These are phyloP conservation scores for Dendroctonus ponderosae DNA, from an alignment of 1,140 invertebrate genomes.

Conservation along the genomic window DNA sequence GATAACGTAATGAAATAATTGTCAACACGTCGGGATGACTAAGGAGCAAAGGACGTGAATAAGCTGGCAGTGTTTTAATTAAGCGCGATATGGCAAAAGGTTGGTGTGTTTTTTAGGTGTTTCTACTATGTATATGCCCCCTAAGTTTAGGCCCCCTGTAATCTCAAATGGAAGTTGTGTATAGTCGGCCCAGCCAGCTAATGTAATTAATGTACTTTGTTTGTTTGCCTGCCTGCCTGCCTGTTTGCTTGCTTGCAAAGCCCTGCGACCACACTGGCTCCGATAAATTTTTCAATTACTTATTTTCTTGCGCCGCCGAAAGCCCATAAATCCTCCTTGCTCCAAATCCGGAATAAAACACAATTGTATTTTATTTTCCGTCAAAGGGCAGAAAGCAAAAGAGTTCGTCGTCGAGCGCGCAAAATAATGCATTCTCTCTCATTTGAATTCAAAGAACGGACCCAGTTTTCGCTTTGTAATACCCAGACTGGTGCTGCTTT, in stretches of 20 bases:
- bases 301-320: too few species aligned
- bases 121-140: background rate
- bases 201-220: background rate
- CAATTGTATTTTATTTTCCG: constrained; percentile 1
- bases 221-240: background rate
- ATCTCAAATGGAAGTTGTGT: background rate
- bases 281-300: background rate
- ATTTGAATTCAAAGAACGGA: too few species aligned
- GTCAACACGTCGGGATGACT: constrained; percentile 7
- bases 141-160: background rate
- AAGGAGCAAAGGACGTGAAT: constrained; percentile 11
- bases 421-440: too few species aligned
- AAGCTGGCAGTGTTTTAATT: constrained; percentile 13
- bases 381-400: background rate
- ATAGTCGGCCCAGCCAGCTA: background rate
- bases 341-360: constrained; percentile 2
- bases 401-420: too few species aligned
- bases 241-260: background rate
- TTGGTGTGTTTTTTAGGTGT: constrained; percentile 11
- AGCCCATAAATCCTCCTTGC: background rate
- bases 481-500: too few species aligned
- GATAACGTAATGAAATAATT: constrained; percentile 16
- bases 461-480: too few species aligned
- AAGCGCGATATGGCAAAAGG: constrained; percentile 6
- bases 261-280: background rate